Percentiles rank a stretch among this genome's conserved stretches.
These are phyloP conservation scores for Agrypnia vestita DNA, from an alignment of 1,140 invertebrate genomes.

Conservation along the genomic window DNA sequence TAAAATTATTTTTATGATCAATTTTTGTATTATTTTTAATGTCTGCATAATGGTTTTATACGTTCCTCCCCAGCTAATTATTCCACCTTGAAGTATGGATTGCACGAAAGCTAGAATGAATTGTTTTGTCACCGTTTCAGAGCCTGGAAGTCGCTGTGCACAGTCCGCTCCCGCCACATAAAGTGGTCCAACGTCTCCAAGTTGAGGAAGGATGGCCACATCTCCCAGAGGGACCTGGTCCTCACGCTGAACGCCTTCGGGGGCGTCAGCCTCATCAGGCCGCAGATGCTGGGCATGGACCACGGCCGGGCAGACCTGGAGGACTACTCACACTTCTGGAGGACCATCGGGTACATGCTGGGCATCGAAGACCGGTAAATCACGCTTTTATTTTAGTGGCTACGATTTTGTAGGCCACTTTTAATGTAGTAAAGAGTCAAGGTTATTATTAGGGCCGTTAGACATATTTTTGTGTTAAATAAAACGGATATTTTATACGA, in stretches of 20 bases:
- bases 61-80: too few species aligned
- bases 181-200: constrained; percentile 72
- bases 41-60: too few species aligned
- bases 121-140: constrained; percentile 61
- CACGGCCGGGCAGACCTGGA: constrained; percentile 76
- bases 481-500: too few species aligned
- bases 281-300: constrained; percentile 78
- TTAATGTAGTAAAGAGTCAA: too few species aligned
- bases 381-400: too few species aligned
- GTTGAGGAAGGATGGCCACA: constrained; percentile 69
- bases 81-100: too few species aligned
- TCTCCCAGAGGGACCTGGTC: constrained; percentile 87
- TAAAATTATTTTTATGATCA: too few species aligned
- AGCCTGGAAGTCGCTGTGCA: constrained; percentile 78
- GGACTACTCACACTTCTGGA: constrained; percentile 89
- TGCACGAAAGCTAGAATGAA: too few species aligned
- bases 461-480: too few species aligned
- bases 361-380: constrained; percentile 86
- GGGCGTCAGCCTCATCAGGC: constrained; percentile 80
- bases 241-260: constrained; percentile 91
- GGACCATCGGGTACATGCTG: constrained; percentile 84
- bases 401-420: too few species aligned
- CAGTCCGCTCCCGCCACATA: constrained; percentile 80
- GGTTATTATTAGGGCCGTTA: too few species aligned
- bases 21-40: too few species aligned